Conservation (phyloP, 2,888 invertebrate species). For the Ophioninae sp. region DNA sequence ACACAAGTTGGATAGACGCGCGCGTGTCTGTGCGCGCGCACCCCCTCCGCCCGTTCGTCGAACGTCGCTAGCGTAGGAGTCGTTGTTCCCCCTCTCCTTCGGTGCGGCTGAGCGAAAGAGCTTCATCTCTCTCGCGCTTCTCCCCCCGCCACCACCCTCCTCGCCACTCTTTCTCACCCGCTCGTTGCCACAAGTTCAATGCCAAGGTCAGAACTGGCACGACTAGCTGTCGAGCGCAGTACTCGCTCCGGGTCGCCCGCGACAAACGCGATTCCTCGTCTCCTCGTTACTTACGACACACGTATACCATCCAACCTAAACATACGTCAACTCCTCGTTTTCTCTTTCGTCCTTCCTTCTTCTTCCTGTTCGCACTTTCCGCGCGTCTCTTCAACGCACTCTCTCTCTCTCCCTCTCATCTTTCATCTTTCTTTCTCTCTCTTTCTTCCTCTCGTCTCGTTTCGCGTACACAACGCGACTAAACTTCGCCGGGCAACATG, state of each 20-base stretch:
- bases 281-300: constrained; percentile 49
- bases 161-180: constrained; percentile 61
- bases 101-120: constrained; percentile 45
- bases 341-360: constrained; percentile 9
- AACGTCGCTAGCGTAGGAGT: constrained; percentile 38
- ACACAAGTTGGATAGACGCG: not conserved
- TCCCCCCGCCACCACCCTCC: constrained; percentile 53
- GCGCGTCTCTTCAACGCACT: not conserved
- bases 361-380: not conserved
- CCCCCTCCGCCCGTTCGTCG: too few relatives aligned
- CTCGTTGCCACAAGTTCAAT: constrained; percentile 78
- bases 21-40: not conserved
- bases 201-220: constrained; percentile 80
- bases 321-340: constrained; percentile 38
- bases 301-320: not conserved
- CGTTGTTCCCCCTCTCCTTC: constrained; percentile 44
- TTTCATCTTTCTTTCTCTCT: not conserved
- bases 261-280: constrained; percentile 63
- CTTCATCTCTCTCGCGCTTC: constrained; percentile 56
- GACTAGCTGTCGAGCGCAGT: constrained; percentile 76
- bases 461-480: not conserved
- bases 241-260: constrained; percentile 71
- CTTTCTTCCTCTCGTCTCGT: constrained; percentile 6
- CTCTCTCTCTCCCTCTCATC: not conserved
- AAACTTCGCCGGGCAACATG: constrained; percentile 13